phyloP scores from a whole-genome alignment of 1,140 invertebrate species.

The Panulirus ornatus region DNA sequence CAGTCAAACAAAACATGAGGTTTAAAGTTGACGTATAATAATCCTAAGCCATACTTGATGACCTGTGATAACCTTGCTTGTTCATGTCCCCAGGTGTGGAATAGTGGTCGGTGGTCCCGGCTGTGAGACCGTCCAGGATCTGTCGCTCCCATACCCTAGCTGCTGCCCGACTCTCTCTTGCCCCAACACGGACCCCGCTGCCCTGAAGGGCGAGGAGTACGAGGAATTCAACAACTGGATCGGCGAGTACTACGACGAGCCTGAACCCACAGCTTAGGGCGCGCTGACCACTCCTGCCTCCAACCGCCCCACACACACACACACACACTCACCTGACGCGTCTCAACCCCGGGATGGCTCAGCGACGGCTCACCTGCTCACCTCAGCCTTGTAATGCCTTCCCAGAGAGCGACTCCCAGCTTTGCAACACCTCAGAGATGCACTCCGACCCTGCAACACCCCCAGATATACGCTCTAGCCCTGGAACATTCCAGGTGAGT shows the following conservation, averaged over 20 bases:
- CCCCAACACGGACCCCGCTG: neutral
- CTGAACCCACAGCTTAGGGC: neutral
- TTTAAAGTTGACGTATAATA: too few relatives aligned
- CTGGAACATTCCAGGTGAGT: neutral
- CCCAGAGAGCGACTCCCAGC: too few relatives aligned
- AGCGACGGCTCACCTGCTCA: too few relatives aligned
- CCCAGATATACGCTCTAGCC: neutral
- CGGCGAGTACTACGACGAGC: slow-evolving; percentile 17
- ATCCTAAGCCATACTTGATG: too few relatives aligned
- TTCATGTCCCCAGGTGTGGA: slow-evolving; percentile 18
- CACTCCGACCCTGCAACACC: neutral
- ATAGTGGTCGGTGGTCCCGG: neutral
- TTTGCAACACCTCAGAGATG: too few relatives aligned
- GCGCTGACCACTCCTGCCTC: too few relatives aligned
- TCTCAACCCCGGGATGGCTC: neutral
- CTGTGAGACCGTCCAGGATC: slow-evolving; percentile 16
- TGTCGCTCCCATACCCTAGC: slow-evolving; percentile 31
- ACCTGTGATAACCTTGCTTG: neutral
- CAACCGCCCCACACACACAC: too few relatives aligned
- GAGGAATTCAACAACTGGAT: slow-evolving; percentile 23
- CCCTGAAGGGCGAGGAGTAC: slow-evolving; percentile 17
- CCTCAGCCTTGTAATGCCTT: too few relatives aligned
- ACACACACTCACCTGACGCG: too few relatives aligned
- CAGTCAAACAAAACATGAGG: too few relatives aligned
- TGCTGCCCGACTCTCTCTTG: slow-evolving; percentile 37